These are phyloP conservation scores for Chironomus riparius DNA, from an alignment of 2,888 invertebrate species.

Conservation along the genomic window DNA sequence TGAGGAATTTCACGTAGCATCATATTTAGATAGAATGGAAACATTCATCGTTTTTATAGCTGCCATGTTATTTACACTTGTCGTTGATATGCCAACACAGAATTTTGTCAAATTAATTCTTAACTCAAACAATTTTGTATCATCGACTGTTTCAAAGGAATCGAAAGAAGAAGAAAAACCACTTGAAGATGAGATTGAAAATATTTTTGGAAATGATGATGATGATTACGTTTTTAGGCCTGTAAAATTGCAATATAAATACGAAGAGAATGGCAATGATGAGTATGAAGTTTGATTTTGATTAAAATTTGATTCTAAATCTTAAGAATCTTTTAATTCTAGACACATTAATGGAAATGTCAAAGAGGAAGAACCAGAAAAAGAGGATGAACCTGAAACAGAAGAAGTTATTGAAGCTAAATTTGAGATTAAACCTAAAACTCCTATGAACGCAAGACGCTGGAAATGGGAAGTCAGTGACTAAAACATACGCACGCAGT, in stretches of 20 bases:
- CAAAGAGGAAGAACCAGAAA: constrained; percentile 40
- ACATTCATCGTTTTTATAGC: constrained; percentile 45
- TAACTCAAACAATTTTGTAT: constrained; percentile 30
- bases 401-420: constrained; percentile 23
- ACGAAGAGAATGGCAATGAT: constrained; percentile 37
- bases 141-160: constrained; percentile 26
- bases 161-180: background rate
- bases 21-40: constrained; percentile 52
- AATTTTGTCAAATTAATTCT: constrained; percentile 43
- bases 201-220: constrained; percentile 16
- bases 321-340: background rate
- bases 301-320: background rate
- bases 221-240: constrained; percentile 14
- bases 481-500: background rate
- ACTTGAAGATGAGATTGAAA: constrained; percentile 12
- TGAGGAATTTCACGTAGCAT: constrained; percentile 48
- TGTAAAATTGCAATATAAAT: constrained; percentile 30
- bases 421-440: constrained; percentile 15
- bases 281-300: background rate
- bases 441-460: constrained; percentile 22
- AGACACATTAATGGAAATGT: constrained; percentile 33
- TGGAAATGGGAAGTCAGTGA: constrained; percentile 21
- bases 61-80: constrained; percentile 49
- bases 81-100: constrained; percentile 59
- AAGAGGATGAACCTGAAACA: constrained; percentile 18